These are phyloP conservation scores for Agapornis roseicollis DNA, from an alignment of 2,113 vertebrate genomes.

Conservation along the genomic window DNA sequence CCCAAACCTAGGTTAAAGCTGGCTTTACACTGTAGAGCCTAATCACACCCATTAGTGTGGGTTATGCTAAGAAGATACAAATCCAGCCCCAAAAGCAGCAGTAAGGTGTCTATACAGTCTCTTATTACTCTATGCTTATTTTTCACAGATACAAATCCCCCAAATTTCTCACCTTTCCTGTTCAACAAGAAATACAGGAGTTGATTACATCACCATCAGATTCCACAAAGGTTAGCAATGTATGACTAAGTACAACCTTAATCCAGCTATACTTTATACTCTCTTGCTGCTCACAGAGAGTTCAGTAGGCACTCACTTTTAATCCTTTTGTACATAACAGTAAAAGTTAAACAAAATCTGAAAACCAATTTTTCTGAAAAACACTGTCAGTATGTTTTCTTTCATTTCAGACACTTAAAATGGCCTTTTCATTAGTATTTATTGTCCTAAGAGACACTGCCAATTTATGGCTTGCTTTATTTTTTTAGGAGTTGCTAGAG, in stretches of 20 bases:
- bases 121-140: slow-evolving; percentile 43
- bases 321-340: not conserved
- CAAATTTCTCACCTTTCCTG: slow-evolving; percentile 71
- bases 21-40: not conserved
- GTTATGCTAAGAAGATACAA: not conserved
- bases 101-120: not conserved
- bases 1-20: not conserved
- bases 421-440: not conserved
- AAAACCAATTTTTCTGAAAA: not conserved
- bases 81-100: not conserved
- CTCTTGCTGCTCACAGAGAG: not conserved
- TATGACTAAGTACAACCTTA: slow-evolving; percentile 12
- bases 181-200: slow-evolving; percentile 68
- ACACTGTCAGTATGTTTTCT: not conserved
- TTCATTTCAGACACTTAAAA: not conserved
- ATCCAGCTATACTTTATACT: not conserved
- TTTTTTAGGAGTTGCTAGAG: not conserved
- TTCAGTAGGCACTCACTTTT: not conserved
- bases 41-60: not conserved
- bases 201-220: slow-evolving; percentile 36
- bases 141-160: slow-evolving; percentile 63
- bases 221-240: slow-evolving; percentile 37
- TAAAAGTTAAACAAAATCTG: not conserved
- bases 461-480: not conserved
- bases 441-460: not conserved